Percentiles rank a stretch among this genome's conserved stretches.
Conservation (phyloP, 2,113 vertebrate genomes). For the Python bivittatus region DNA sequence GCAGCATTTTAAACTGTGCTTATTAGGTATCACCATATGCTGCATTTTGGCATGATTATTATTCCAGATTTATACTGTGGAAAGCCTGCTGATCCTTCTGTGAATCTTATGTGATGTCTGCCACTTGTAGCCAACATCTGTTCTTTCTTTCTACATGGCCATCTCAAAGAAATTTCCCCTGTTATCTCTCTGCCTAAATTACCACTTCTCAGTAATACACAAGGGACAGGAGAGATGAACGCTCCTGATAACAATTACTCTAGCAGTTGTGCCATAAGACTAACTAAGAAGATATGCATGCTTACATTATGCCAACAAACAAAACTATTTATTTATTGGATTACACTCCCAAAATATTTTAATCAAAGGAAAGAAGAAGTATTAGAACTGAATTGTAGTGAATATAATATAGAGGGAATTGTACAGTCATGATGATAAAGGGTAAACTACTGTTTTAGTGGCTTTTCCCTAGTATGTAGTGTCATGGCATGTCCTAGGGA, state of each 20-base stretch:
- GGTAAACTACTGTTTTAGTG: background rate
- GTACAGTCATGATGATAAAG: background rate
- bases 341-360: conserved; percentile 21
- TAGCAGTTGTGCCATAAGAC: conserved; percentile 11
- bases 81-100: accelerated
- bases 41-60: accelerated
- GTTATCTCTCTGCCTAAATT: conserved; percentile 46
- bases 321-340: background rate
- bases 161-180: conserved; percentile 36
- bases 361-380: background rate
- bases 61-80: background rate
- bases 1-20: background rate
- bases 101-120: background rate
- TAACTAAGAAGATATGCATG: conserved; percentile 24
- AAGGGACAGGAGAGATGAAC: conserved; percentile 59
- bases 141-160: conserved; percentile 35
- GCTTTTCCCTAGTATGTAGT: background rate
- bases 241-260: conserved; percentile 35
- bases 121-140: conserved; percentile 26
- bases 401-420: background rate
- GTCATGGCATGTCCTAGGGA: background rate
- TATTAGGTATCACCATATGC: accelerated
- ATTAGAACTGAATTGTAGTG: too few species aligned
- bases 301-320: background rate
- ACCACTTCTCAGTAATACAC: conserved; percentile 55